Conservation (phyloP, 2,797 vertebrate genomes). For the Anguilla anguilla region DNA sequence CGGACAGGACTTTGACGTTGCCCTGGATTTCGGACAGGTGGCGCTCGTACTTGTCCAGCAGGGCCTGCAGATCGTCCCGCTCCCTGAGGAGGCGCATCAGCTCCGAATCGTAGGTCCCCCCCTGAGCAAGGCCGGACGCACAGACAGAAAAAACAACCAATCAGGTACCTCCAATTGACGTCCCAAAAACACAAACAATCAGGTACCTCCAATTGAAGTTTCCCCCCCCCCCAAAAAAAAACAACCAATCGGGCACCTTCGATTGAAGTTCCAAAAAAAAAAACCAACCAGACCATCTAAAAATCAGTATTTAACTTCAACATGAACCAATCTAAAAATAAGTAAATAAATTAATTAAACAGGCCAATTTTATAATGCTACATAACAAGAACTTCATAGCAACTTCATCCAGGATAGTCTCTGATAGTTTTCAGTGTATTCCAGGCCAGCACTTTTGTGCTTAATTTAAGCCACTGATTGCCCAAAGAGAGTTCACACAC, state of each 20-base stretch:
- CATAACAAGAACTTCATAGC: neutral
- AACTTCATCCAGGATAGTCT: neutral
- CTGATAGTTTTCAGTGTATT: neutral
- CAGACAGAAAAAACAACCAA: neutral
- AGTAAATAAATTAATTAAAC: too few species aligned
- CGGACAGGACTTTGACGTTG: slow-evolving; percentile 76
- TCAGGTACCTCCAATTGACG: neutral
- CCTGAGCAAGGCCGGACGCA: slow-evolving; percentile 48
- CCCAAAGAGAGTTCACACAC: neutral
- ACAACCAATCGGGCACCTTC: too few species aligned
- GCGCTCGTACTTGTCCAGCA: slow-evolving; percentile 71
- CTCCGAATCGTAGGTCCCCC: slow-evolving; percentile 65
- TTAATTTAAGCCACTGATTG: neutral
- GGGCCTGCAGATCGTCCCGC: slow-evolving; percentile 69
- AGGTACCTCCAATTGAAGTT: too few species aligned
- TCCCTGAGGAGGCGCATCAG: slow-evolving; percentile 69
- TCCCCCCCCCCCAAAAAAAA: neutral
- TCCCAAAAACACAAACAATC: too few species aligned
- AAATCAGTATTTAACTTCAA: neutral
- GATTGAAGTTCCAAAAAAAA: neutral
- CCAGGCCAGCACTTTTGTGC: neutral
- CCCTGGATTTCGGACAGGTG: slow-evolving; percentile 78
- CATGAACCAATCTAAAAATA: too few species aligned
- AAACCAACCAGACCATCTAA: too few species aligned
- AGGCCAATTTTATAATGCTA: too few species aligned